Conservation (phyloP, 2,888 invertebrate species). For the Rapana venosa region DNA sequence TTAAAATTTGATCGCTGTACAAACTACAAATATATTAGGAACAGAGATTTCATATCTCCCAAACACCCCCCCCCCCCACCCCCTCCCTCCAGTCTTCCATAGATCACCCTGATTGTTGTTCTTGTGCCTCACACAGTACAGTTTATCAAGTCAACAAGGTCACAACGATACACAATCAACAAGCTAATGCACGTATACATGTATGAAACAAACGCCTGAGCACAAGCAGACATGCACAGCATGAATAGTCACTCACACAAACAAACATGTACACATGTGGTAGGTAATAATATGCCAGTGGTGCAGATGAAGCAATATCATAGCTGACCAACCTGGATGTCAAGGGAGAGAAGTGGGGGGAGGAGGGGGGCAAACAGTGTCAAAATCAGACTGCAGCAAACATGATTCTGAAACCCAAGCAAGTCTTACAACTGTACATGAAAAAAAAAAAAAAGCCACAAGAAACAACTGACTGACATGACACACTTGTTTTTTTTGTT, state of each 20-base stretch:
- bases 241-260: neutral
- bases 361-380: neutral
- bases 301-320: constrained; percentile 2
- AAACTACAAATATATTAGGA: too few species aligned
- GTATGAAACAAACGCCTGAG: neutral
- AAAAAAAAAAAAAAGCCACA: neutral
- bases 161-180: neutral
- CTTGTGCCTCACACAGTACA: neutral
- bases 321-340: neutral
- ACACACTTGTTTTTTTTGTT: neutral
- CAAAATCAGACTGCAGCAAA: neutral
- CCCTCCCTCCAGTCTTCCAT: neutral
- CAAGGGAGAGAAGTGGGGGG: neutral
- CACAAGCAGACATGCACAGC: neutral
- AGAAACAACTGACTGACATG: neutral
- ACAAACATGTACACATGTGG: neutral
- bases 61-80: too few species aligned
- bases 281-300: neutral
- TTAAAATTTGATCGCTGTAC: too few species aligned
- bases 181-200: neutral
- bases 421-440: neutral
- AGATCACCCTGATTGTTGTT: neutral
- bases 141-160: neutral
- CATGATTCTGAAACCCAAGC: neutral
- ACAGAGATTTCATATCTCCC: too few species aligned